phyloP scores from a whole-genome alignment of 1,140 invertebrate genomes.

The Trachelipus rathkii region DNA sequence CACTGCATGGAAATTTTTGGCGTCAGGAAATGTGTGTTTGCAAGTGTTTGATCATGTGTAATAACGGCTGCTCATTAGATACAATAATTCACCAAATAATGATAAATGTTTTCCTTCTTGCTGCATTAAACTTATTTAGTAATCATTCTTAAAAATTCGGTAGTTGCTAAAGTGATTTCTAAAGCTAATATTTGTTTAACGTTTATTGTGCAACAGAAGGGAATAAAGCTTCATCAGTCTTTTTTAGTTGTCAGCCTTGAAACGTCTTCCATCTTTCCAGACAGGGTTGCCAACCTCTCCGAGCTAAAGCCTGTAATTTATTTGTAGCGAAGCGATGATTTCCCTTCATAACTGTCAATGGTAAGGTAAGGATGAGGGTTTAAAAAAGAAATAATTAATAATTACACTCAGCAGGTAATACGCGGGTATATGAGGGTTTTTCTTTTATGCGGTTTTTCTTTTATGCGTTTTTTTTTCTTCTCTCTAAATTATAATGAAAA shows the following conservation, averaged over 20 bases:
- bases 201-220: neutral
- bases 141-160: neutral
- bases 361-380: neutral
- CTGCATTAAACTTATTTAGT: too few relatives aligned
- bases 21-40: too few relatives aligned
- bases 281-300: slow-evolving; percentile 1
- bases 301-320: neutral
- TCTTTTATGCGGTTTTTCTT: neutral
- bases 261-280: slow-evolving; percentile 6
- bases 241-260: slow-evolving; percentile 5
- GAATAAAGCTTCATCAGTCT: neutral
- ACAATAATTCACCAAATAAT: too few relatives aligned
- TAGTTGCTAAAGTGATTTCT: neutral
- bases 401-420: slow-evolving; percentile 4
- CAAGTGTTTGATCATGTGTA: too few relatives aligned
- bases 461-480: too few relatives aligned
- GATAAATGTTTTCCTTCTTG: too few relatives aligned
- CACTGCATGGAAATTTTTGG: too few relatives aligned
- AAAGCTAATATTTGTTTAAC: slow-evolving; percentile 5
- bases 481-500: too few relatives aligned
- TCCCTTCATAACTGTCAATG: slow-evolving; percentile 12
- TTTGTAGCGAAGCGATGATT: neutral
- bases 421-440: neutral
- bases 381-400: slow-evolving; percentile 4
- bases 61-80: too few relatives aligned